These are phyloP conservation scores for Pristis pectinata DNA, from an alignment of 2,797 vertebrate species.

Conservation along the genomic window DNA sequence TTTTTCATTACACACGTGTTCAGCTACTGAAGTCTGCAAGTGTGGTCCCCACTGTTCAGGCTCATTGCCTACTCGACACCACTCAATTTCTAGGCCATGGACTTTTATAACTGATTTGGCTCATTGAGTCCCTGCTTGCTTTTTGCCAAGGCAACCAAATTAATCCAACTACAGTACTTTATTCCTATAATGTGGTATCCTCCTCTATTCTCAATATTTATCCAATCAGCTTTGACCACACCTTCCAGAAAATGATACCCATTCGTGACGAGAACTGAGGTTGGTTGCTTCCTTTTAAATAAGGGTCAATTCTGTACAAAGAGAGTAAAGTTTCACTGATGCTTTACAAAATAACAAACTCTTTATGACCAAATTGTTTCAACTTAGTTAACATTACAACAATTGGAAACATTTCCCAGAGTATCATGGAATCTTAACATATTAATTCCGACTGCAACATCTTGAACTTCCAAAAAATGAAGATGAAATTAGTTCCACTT, in stretches of 20 bases:
- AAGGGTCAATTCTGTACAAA: not conserved
- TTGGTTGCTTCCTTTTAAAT: not conserved
- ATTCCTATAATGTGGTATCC: not conserved
- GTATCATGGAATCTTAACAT: not conserved
- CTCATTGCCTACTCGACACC: too few relatives aligned
- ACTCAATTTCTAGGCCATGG: not conserved
- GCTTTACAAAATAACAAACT: not conserved
- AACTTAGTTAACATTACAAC: not conserved
- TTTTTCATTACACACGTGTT: too few relatives aligned
- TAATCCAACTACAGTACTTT: not conserved
- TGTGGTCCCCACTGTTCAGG: too few relatives aligned
- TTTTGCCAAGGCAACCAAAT: not conserved
- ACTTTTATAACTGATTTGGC: not conserved
- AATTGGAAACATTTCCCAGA: not conserved
- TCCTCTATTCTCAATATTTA: not conserved
- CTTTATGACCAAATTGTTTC: not conserved
- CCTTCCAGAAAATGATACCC: not conserved
- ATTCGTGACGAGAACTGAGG: not conserved
- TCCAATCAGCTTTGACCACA: not conserved
- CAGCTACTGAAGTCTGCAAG: too few relatives aligned
- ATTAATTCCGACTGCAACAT: not conserved
- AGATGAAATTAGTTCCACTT: not conserved
- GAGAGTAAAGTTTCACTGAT: not conserved
- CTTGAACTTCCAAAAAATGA: not conserved
- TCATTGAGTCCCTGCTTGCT: not conserved